phyloP scores from a whole-genome alignment of 64 coral and sea anemone genomes.

The Orbicella faveolata region DNA sequence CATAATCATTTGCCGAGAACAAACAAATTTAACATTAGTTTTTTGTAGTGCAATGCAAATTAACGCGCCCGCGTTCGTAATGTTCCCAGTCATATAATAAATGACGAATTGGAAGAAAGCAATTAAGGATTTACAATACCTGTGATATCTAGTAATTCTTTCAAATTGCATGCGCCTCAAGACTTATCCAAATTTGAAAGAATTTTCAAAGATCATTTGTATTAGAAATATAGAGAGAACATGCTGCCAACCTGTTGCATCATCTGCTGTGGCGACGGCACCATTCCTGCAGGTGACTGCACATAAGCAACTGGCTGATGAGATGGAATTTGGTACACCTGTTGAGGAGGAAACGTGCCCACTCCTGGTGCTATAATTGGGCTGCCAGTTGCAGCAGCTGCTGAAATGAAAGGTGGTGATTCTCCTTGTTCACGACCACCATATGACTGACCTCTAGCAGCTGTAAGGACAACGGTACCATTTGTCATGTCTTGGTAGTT shows the following conservation, averaged over 20 bases:
- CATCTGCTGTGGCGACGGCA: background rate
- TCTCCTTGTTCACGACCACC: conserved; percentile 22
- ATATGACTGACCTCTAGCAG: conserved; percentile 6
- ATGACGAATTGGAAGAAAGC: too few relatives aligned
- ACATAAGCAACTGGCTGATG: conserved; percentile 27
- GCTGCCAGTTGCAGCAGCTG: conserved; percentile 61
- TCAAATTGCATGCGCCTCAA: too few relatives aligned
- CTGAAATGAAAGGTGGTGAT: conserved; percentile 41
- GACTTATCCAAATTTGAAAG: too few relatives aligned
- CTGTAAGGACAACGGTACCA: background rate
- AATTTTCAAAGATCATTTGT: too few relatives aligned
- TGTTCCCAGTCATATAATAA: too few relatives aligned
- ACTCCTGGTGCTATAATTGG: conserved; percentile 48
- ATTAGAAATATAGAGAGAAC: background rate
- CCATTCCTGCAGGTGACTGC: conserved; percentile 29
- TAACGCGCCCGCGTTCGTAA: too few relatives aligned
- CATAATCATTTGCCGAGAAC: too few relatives aligned
- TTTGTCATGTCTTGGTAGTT: background rate
- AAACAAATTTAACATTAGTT: background rate
- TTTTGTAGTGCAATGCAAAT: too few relatives aligned
- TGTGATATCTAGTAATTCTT: too few relatives aligned
- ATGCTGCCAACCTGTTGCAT: conserved; percentile 18
- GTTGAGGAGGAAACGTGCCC: conserved; percentile 14
- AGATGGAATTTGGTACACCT: background rate
- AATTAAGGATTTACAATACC: too few relatives aligned